Evolutionary conservation across 2,113 vertebrate genomes (phyloP).

Genomic region (Oryctolagus cuniculus): DNA sequence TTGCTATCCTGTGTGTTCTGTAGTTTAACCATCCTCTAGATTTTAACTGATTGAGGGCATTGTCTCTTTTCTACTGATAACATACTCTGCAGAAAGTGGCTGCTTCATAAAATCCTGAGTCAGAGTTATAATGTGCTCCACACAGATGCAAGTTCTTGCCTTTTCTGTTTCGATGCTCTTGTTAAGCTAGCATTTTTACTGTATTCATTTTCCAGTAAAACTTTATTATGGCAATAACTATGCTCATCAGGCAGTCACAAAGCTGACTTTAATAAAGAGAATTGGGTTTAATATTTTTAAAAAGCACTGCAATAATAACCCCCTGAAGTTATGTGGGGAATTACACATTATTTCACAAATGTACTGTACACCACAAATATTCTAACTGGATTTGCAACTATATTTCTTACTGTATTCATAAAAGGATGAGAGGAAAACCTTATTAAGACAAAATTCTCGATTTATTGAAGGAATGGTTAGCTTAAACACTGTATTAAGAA

Average conservation of each 20-base stretch:
- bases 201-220: background rate
- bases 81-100: background rate
- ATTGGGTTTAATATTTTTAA: background rate
- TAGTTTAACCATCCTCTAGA: background rate
- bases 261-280: background rate
- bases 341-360: background rate
- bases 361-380: background rate
- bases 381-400: background rate
- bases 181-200: background rate
- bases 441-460: background rate
- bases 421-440: background rate
- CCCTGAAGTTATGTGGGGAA: constrained; percentile 3
- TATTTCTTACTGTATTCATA: background rate
- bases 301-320: background rate
- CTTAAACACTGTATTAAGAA: background rate
- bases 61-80: constrained; percentile 5
- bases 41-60: background rate
- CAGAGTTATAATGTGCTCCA: background rate
- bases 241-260: background rate
- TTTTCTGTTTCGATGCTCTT: background rate
- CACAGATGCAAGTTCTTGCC: background rate
- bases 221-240: background rate
- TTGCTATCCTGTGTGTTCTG: constrained; percentile 2
- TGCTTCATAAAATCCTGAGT: background rate
- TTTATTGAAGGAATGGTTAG: background rate